These are phyloP conservation scores for Loris lydekkerianus DNA, from an alignment of 2,797 vertebrate genomes.

Conservation along the genomic window DNA sequence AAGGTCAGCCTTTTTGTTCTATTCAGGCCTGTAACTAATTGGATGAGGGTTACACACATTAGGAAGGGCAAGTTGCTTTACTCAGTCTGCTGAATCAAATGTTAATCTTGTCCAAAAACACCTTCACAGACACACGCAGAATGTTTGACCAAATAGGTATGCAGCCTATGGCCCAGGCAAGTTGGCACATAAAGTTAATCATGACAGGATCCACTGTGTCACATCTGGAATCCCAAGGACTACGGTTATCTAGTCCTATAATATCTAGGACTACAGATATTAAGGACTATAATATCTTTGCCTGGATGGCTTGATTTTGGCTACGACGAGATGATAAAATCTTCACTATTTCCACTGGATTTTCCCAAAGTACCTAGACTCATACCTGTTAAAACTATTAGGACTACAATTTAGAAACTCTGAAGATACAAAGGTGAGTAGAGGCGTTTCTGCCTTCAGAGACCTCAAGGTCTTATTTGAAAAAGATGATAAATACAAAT, in stretches of 20 bases:
- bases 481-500: conserved; percentile 7
- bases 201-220: neutral
- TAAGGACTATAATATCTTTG: neutral
- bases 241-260: neutral
- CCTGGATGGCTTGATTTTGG: neutral
- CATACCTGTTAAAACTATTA: neutral
- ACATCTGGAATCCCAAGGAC: neutral
- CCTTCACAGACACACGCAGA: neutral
- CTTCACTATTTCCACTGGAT: neutral
- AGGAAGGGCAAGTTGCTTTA: neutral
- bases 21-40: neutral
- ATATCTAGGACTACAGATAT: too few species aligned
- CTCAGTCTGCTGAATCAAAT: neutral
- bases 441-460: neutral
- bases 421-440: neutral
- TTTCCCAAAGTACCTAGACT: neutral
- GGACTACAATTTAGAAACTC: neutral
- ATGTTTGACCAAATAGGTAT: neutral
- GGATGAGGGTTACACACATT: neutral
- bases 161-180: neutral
- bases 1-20: neutral
- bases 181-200: neutral
- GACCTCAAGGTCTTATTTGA: neutral
- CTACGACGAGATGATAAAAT: neutral
- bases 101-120: neutral